Evolutionary conservation across 30 jellyfish, hydroid and myxozoan genomes (phyloP), one percentile per base, ranked within the genome.

Genomic region (Hydra vulgaris): DNA sequence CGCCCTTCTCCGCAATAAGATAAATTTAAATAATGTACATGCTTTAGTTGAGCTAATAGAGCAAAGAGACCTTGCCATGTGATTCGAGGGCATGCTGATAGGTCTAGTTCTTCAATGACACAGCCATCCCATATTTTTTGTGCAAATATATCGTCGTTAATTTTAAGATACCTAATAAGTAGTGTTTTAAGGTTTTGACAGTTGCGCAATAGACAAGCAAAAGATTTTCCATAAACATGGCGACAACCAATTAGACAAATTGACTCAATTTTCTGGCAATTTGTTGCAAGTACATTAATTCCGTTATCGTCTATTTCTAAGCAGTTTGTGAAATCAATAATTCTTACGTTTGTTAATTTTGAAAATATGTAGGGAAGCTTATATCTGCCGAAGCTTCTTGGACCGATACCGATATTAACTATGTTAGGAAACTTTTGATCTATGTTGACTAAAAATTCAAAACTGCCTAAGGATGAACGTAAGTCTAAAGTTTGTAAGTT

Each of bases 1-100:
- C 88, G 94, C 23, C 99, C 99, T 20, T 89, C 86, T 0, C 99
- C 99, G 81, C 99, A 92, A 67, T 87, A 92, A 20, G 96, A 87
- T 95, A 92, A 81, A 83, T 92, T 92, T 69, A 92, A 67, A 79
- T 92, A 92, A 21, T 89, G 85, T 19, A 92, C 89, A 20, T 84
- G 84, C 24, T 52, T 71, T 66, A 92, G 86, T 66, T 87, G 94
- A 18, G 83, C 74, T 27, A 92, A 80, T 18, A 92, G 68, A 22
- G 94, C 79, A 21, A 81, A 81, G 20, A 92, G 71, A 7, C 99
- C 99, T 17, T 80, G 86, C 87, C 89, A 85, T 0, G 96, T 87
- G 79, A 92, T 27, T 8, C 84, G 85, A 19, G 96, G 99, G 74
- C 99, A 92, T n/a, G 99, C 99, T 4, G 99, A 92, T 8, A 92